These are phyloP conservation scores for Colinus virginianus DNA, from an alignment of 2,113 vertebrate species.

Conservation along the genomic window DNA sequence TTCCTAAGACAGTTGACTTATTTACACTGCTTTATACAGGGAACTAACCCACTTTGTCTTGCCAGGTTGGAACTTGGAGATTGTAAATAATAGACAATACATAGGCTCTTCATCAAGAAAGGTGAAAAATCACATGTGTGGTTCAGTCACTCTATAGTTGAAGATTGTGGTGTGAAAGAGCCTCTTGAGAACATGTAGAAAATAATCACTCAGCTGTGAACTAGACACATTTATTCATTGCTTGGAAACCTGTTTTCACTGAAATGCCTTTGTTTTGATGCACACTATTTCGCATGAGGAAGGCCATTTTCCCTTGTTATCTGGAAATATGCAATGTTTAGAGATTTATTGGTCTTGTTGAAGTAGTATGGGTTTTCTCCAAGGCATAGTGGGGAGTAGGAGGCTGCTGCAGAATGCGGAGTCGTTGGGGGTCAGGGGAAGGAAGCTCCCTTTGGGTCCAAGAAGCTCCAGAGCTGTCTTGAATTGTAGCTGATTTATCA, in stretches of 20 bases:
- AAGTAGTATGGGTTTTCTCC: background rate
- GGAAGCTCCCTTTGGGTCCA: background rate
- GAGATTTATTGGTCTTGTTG: background rate
- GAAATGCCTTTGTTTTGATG: background rate
- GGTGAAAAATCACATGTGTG: background rate
- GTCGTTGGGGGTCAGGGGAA: background rate
- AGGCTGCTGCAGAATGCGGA: background rate
- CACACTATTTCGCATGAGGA: background rate
- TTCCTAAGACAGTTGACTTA: background rate
- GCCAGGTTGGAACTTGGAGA: background rate
- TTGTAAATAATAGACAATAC: background rate
- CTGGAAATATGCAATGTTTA: background rate
- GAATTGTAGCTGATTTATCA: background rate
- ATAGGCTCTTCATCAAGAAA: background rate
- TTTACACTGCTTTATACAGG: too few relatives aligned
- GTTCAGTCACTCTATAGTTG: background rate
- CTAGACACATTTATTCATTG: background rate
- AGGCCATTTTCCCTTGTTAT: background rate
- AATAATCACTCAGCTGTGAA: background rate
- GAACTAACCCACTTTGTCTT: background rate
- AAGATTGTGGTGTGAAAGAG: background rate
- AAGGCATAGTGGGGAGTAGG: background rate
- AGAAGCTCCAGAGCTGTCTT: background rate
- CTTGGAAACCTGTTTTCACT: background rate
- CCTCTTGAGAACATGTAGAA: background rate